Conservation (phyloP, 2,113 vertebrate species). For the Nestor notabilis region DNA sequence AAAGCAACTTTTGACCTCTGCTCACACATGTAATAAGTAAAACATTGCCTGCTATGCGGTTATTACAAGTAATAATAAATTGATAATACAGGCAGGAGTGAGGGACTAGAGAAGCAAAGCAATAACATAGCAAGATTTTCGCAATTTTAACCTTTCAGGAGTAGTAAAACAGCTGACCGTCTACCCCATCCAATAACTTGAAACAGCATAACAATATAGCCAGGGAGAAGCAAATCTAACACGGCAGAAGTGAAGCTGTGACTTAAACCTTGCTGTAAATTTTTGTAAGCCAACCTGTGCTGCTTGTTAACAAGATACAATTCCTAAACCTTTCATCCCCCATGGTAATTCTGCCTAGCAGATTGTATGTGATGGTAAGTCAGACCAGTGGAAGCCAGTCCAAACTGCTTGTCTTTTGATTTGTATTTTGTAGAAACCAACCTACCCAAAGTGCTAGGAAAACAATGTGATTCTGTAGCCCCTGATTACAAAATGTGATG, state of each 20-base stretch:
- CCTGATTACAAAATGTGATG: neutral
- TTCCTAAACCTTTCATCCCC: neutral
- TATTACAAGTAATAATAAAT: neutral
- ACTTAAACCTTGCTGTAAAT: neutral
- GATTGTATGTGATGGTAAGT: neutral
- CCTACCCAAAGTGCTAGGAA: neutral
- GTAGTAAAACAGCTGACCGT: neutral
- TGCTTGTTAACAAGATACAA: neutral
- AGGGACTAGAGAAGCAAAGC: neutral
- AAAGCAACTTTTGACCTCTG: neutral
- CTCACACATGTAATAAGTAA: neutral
- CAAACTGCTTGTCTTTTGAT: neutral
- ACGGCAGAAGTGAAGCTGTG: neutral
- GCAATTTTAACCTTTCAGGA: neutral
- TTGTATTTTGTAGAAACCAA: neutral
- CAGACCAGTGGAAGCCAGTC: neutral
- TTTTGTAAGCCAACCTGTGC: neutral
- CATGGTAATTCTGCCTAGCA: neutral
- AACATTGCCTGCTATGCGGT: neutral
- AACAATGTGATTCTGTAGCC: neutral
- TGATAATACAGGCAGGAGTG: neutral
- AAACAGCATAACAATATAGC: neutral
- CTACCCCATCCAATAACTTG: neutral
- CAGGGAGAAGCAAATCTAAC: neutral
- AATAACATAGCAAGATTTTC: neutral